phyloP scores from a whole-genome alignment of 2,113 vertebrate genomes.

The Bucco capensis region DNA sequence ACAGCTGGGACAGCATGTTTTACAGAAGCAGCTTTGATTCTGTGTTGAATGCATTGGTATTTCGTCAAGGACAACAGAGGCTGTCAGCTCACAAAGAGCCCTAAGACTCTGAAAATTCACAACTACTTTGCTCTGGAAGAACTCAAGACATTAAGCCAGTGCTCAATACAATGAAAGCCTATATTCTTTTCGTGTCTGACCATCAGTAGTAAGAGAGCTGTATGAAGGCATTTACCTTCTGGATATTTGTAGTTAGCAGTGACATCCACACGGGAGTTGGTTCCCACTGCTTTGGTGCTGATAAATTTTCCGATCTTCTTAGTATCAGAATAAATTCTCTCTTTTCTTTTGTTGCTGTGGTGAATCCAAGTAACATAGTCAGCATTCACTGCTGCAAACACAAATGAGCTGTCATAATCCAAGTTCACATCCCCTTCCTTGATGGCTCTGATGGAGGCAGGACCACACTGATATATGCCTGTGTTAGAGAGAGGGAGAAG shows the following conservation, averaged over 20 bases:
- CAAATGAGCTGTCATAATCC: constrained; percentile 79
- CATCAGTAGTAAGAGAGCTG: background rate
- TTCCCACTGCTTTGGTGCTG: constrained; percentile 84
- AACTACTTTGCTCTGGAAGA: background rate
- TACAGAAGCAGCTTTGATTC: background rate
- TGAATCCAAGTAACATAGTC: constrained; percentile 79
- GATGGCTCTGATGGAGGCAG: constrained; percentile 79
- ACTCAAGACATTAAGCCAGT: background rate
- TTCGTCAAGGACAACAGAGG: background rate
- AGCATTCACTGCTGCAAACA: constrained; percentile 85
- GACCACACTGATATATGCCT: constrained; percentile 83
- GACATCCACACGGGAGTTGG: constrained; percentile 69
- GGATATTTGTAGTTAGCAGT: constrained; percentile 80
- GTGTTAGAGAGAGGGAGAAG: background rate
- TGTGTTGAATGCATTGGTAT: background rate
- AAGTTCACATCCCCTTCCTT: constrained; percentile 75
- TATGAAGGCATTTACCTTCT: constrained; percentile 74
- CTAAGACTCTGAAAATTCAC: background rate
- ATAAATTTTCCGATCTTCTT: constrained; percentile 73
- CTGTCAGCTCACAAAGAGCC: background rate
- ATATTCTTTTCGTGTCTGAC: background rate
- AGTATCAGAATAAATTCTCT: constrained; percentile 64
- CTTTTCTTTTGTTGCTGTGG: constrained; percentile 56
- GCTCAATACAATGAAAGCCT: background rate
- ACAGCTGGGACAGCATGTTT: background rate